Evolutionary conservation across 2,888 invertebrate genomes (phyloP).

Genomic region (Ophraella communa): DNA sequence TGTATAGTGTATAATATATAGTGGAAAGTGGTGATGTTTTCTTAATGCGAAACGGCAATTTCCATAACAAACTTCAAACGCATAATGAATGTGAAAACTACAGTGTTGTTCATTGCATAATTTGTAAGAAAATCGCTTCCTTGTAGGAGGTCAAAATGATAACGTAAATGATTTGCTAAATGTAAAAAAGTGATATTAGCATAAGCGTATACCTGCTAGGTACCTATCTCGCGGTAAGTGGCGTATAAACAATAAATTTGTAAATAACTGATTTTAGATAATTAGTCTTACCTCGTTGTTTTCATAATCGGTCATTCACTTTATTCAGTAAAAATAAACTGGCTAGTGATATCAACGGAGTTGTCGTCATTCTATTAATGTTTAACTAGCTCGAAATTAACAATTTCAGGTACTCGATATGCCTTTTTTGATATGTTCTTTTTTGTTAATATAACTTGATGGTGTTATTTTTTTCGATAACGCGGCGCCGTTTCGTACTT

Average conservation of each 20-base stretch:
- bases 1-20: background rate
- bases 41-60: background rate
- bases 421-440: conserved; percentile 7
- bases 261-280: conserved; percentile 19
- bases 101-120: background rate
- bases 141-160: background rate
- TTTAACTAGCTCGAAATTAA: conserved; percentile 12
- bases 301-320: conserved; percentile 58
- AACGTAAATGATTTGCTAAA: background rate
- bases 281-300: conserved; percentile 21
- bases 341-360: background rate
- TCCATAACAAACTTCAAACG: background rate
- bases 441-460: background rate
- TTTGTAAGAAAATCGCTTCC: background rate
- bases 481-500: conserved; percentile 46
- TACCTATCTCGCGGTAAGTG: background rate
- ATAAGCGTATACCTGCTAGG: background rate
- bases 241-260: conserved; percentile 1
- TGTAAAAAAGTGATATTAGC: conserved; percentile 2
- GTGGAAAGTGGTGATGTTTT: background rate
- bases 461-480: conserved; percentile 14
- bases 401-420: conserved; percentile 20
- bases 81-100: background rate
- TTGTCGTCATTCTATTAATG: background rate
- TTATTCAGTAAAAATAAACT: conserved; percentile 55